Percentiles rank a stretch among this genome's conserved stretches.
phyloP scores from a whole-genome alignment of 1,140 invertebrate genomes.

The Rhopalosiphum maidis region DNA sequence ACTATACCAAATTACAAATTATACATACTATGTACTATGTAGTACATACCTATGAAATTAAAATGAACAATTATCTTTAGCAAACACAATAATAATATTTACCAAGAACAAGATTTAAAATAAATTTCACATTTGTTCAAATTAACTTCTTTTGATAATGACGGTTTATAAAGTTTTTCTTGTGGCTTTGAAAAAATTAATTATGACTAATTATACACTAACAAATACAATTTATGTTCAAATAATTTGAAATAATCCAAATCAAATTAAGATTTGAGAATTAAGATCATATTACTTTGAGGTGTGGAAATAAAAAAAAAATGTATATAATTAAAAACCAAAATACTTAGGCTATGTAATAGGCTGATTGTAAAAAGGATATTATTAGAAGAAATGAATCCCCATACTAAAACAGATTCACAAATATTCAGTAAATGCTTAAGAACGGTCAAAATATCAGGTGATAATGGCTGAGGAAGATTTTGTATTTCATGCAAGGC shows the following conservation, averaged over 20 bases:
- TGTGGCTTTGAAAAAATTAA: neutral
- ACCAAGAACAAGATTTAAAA: neutral
- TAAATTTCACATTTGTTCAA: neutral
- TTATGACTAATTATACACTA: no score
- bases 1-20: neutral
- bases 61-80: constrained; percentile 2
- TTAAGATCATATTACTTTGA: neutral
- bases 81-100: neutral
- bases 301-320: neutral
- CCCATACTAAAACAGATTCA: constrained; percentile 78
- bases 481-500: constrained; percentile 69
- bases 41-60: neutral
- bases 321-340: neutral
- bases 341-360: neutral
- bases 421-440: constrained; percentile 76
- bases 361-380: constrained; percentile 66
- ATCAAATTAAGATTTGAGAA: neutral
- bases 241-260: neutral
- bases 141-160: neutral
- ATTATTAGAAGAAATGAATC: constrained; percentile 72
- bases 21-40: neutral
- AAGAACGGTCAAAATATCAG: constrained; percentile 67
- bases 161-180: neutral
- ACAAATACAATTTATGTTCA: neutral
- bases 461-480: constrained; percentile 65